Percentiles rank a stretch among this genome's conserved stretches.
Conservation (phyloP, 2,888 invertebrate species). For the Tipula helvola region DNA sequence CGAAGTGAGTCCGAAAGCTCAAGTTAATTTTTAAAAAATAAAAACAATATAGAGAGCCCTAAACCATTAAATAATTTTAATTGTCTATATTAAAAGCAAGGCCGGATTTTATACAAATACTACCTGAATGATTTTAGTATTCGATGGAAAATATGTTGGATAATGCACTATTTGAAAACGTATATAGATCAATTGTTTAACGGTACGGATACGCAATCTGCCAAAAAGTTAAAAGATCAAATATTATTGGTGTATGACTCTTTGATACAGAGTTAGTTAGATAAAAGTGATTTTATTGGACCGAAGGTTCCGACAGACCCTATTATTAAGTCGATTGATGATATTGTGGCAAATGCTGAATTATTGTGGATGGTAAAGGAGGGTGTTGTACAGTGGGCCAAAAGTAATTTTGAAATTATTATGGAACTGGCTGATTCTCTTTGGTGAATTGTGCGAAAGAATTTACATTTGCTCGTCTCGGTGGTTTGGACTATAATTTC, state of each 20-base stretch:
- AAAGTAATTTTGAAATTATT: constrained; percentile 81
- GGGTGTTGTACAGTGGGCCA: constrained; percentile 67
- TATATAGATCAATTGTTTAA: constrained; percentile 69
- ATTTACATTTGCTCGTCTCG: constrained; percentile 72
- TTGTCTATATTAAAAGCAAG: constrained; percentile 77
- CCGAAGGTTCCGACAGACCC: constrained; percentile 64
- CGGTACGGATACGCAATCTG: constrained; percentile 68
- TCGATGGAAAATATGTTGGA: constrained; percentile 83
- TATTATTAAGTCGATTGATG: constrained; percentile 54
- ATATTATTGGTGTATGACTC: constrained; percentile 88
- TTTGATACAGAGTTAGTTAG: constrained; percentile 85
- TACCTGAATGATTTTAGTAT: constrained; percentile 46
- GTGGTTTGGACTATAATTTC: constrained; percentile 80
- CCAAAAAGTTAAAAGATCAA: constrained; percentile 72
- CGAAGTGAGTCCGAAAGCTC: too few species aligned
- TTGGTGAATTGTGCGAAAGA: constrained; percentile 87
- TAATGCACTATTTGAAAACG: constrained; percentile 84
- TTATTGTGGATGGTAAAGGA: constrained; percentile 25
- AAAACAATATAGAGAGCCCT: too few species aligned
- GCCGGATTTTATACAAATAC: constrained; percentile 67
- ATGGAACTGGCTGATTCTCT: constrained; percentile 74
- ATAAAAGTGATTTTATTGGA: constrained; percentile 50
- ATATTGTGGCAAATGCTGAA: constrained; percentile 55
- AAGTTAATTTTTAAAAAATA: too few species aligned
- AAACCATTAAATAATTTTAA: too few species aligned